Conservation (phyloP, 1,140 invertebrate genomes). For the Euschistus heros region DNA sequence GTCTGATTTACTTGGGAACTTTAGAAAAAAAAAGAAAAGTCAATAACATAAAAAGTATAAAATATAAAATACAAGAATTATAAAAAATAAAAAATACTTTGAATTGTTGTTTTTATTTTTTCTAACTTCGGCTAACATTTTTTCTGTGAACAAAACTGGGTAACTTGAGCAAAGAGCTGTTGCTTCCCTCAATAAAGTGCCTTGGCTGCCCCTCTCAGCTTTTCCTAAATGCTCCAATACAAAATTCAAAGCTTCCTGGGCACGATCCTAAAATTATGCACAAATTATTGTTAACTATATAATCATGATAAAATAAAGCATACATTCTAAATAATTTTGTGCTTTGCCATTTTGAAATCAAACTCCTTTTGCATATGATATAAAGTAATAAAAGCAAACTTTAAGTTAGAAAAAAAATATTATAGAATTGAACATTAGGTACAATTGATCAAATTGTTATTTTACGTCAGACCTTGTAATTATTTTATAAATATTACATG, state of each 20-base stretch:
- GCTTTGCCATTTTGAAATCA: no score
- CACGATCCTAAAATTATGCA: conserved; percentile 46
- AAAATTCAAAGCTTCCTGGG: conserved; percentile 67
- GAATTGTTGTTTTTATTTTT: conserved; percentile 25
- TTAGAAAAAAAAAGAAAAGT: conserved; percentile 22
- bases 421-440: no score
- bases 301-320: no score
- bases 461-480: no score
- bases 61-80: background rate
- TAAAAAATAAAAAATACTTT: background rate
- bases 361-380: no score
- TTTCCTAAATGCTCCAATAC: conserved; percentile 58
- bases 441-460: no score
- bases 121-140: conserved; percentile 58
- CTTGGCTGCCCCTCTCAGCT: conserved; percentile 56
- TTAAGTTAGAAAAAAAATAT: no score
- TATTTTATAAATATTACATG: no score
- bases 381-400: no score
- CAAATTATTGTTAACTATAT: no score
- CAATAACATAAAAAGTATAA: background rate
- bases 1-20: conserved; percentile 51
- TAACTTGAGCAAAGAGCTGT: conserved; percentile 63
- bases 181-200: conserved; percentile 60
- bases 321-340: background rate
- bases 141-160: conserved; percentile 63